phyloP scores from a whole-genome alignment of 2,888 invertebrate genomes.

The Troilus luridus region DNA sequence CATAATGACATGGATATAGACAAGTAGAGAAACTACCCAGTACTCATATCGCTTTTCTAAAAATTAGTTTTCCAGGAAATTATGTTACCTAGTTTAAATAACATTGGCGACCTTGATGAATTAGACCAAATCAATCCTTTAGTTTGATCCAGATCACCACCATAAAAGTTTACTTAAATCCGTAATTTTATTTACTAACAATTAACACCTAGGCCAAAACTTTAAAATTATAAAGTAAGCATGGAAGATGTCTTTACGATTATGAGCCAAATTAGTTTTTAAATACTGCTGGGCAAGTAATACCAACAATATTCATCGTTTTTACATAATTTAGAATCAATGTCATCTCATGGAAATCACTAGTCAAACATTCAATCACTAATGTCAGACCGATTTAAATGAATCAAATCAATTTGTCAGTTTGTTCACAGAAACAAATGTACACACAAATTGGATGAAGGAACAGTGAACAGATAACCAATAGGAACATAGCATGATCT shows the following conservation, averaged over 20 bases:
- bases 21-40: too few relatives aligned
- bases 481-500: neutral
- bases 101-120: neutral
- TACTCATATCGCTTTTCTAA: neutral
- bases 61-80: neutral
- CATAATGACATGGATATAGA: neutral
- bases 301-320: too few relatives aligned
- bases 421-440: neutral
- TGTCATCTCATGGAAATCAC: neutral
- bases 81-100: neutral
- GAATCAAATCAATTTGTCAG: neutral
- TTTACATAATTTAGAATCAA: too few relatives aligned
- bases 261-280: neutral
- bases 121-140: too few relatives aligned
- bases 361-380: neutral
- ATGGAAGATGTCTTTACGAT: neutral
- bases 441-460: neutral
- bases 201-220: too few relatives aligned
- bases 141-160: too few relatives aligned
- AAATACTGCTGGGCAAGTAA: too few relatives aligned
- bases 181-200: too few relatives aligned
- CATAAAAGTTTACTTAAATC: too few relatives aligned
- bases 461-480: neutral
- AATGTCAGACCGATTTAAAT: neutral
- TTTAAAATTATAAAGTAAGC: neutral